Conservation (phyloP, 2,797 vertebrate species). For the Hippoglossus hippoglossus region DNA sequence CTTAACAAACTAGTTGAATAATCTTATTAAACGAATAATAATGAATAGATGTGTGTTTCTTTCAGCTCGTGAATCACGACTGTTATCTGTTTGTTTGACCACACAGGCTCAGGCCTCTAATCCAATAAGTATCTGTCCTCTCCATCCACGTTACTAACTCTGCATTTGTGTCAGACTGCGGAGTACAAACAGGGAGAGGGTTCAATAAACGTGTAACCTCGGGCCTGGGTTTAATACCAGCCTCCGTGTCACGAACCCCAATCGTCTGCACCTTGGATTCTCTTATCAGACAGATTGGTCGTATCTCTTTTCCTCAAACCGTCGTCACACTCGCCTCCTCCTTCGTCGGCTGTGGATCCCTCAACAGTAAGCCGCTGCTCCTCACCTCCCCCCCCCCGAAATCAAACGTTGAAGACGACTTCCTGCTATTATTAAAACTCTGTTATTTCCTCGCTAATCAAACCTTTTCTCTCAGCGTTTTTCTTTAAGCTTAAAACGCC, state of each 20-base stretch:
- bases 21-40: background rate
- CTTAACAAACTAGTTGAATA: background rate
- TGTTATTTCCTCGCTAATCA: background rate
- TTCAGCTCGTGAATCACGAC: background rate
- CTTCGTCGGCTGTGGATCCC: background rate
- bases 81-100: conserved; percentile 23
- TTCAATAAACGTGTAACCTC: conserved; percentile 64
- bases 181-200: conserved; percentile 56
- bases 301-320: conserved; percentile 13
- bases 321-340: background rate
- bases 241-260: conserved; percentile 51
- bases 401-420: background rate
- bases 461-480: background rate
- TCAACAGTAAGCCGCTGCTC: background rate
- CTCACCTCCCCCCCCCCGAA: background rate
- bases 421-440: background rate
- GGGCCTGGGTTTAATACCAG: conserved; percentile 53
- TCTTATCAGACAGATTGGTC: conserved; percentile 40
- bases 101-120: conserved; percentile 46
- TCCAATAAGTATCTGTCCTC: conserved; percentile 57
- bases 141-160: conserved; percentile 63
- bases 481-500: no score
- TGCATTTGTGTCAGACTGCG: conserved; percentile 65
- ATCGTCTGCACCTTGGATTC: conserved; percentile 47
- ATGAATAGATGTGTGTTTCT: background rate